These are phyloP conservation scores for Ooceraea biroi DNA, from an alignment of 1,140 invertebrate genomes.

Conservation along the genomic window DNA sequence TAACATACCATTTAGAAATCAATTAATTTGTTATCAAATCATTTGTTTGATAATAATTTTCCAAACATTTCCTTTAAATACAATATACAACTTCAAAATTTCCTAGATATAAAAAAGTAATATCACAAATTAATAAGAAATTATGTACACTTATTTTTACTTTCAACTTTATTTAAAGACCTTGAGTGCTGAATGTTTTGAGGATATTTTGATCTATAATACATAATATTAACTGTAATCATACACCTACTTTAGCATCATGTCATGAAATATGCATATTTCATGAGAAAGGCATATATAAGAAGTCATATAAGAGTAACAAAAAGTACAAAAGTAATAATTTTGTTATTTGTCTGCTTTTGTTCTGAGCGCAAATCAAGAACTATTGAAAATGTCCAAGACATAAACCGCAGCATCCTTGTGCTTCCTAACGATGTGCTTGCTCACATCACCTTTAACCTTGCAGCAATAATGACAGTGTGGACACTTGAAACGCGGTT, in stretches of 20 bases:
- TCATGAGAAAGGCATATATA: too few relatives aligned
- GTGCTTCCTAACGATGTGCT: constrained; percentile 74
- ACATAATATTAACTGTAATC: too few relatives aligned
- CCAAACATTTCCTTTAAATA: too few relatives aligned
- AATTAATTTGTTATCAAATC: too few relatives aligned
- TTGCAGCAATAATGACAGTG: constrained; percentile 80
- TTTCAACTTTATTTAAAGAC: not conserved
- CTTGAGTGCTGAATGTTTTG: not conserved
- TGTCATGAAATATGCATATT: too few relatives aligned
- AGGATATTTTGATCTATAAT: too few relatives aligned
- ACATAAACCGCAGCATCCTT: constrained; percentile 55
- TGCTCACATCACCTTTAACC: constrained; percentile 71
- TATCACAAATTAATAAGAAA: not conserved
- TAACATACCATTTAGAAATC: too few relatives aligned
- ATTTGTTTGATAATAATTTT: too few relatives aligned
- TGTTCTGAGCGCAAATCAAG: not conserved
- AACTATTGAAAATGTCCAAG: constrained; percentile 52
- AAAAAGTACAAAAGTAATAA: too few relatives aligned
- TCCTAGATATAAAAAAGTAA: not conserved
- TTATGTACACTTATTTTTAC: not conserved
- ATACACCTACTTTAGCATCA: too few relatives aligned
- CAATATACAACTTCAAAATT: too few relatives aligned
- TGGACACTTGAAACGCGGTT: constrained; percentile 84
- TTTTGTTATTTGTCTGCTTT: not conserved
- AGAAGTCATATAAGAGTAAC: too few relatives aligned